These are phyloP conservation scores for Holothuria leucospilota DNA, from an alignment of 53 echinoderm and acorn worm genomes.

Conservation along the genomic window DNA sequence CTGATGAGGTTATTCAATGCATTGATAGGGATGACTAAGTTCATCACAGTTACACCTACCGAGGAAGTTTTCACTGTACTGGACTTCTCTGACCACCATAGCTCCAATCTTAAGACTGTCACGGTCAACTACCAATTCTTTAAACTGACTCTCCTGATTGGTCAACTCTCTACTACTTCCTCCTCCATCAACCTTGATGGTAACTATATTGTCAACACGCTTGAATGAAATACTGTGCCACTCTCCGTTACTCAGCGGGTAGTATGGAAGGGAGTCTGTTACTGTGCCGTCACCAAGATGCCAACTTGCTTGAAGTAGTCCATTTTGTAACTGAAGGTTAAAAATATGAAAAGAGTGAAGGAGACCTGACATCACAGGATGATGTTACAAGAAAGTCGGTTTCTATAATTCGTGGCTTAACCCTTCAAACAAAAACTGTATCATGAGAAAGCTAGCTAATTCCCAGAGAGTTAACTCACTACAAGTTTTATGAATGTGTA, in stretches of 20 bases:
- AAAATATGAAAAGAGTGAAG: not conserved
- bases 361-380: too few relatives aligned
- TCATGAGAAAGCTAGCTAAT: too few relatives aligned
- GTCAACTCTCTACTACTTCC: slow-evolving; percentile 83
- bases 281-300: slow-evolving; percentile 86
- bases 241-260: slow-evolving; percentile 78
- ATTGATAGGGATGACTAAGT: too few relatives aligned
- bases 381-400: too few relatives aligned
- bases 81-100: slow-evolving; percentile 66
- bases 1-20: too few relatives aligned
- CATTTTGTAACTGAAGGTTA: slow-evolving; percentile 66
- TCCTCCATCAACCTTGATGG: slow-evolving; percentile 94
- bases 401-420: too few relatives aligned
- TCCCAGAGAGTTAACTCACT: too few relatives aligned
- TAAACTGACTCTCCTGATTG: slow-evolving; percentile 72
- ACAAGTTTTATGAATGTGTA: too few relatives aligned
- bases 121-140: slow-evolving; percentile 67
- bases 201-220: slow-evolving; percentile 78
- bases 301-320: slow-evolving; percentile 73
- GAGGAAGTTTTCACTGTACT: slow-evolving; percentile 70
- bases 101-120: slow-evolving; percentile 79
- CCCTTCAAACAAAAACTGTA: too few relatives aligned
- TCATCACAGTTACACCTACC: slow-evolving; percentile 31
- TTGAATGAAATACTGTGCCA: slow-evolving; percentile 89
- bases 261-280: slow-evolving; percentile 68